These are phyloP conservation scores for Bagarius yarrelli DNA, from an alignment of 2,113 vertebrate species.

Conservation along the genomic window DNA sequence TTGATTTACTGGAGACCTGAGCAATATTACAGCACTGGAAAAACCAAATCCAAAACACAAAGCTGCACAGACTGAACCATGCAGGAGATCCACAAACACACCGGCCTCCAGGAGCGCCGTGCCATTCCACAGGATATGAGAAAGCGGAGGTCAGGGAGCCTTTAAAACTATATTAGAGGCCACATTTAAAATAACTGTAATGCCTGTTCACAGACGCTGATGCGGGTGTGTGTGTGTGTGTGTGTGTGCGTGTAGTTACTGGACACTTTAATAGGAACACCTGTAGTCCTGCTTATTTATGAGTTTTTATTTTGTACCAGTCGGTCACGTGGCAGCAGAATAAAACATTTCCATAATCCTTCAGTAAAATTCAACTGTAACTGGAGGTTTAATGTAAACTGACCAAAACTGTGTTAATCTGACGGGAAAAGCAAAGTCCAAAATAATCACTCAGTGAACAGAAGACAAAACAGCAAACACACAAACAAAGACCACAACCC, in stretches of 20 bases:
- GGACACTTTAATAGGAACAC: neutral
- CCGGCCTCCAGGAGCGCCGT: slow-evolving; percentile 29
- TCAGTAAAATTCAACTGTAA: neutral
- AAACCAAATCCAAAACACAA: slow-evolving; percentile 65
- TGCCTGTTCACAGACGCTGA: neutral
- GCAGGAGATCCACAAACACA: slow-evolving; percentile 29
- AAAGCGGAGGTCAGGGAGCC: slow-evolving; percentile 16
- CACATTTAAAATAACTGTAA: neutral
- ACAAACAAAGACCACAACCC: no score
- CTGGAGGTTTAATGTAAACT: no score
- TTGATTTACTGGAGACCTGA: slow-evolving; percentile 72
- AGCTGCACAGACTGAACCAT: slow-evolving; percentile 54
- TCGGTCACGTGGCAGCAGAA: neutral
- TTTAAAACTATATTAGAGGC: slow-evolving; percentile 21
- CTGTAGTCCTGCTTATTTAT: neutral
- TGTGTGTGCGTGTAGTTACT: neutral
- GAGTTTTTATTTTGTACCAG: neutral
- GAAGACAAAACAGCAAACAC: no score
- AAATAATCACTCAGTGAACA: neutral
- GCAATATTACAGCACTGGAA: slow-evolving; percentile 66
- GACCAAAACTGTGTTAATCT: neutral
- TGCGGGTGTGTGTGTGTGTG: neutral
- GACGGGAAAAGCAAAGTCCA: neutral
- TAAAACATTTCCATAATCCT: neutral
- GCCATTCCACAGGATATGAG: slow-evolving; percentile 38